Evolutionary conservation across 2,888 invertebrate species (phyloP), one percentile per base, ranked within the genome.

Genomic region (Ophraella communa): DNA sequence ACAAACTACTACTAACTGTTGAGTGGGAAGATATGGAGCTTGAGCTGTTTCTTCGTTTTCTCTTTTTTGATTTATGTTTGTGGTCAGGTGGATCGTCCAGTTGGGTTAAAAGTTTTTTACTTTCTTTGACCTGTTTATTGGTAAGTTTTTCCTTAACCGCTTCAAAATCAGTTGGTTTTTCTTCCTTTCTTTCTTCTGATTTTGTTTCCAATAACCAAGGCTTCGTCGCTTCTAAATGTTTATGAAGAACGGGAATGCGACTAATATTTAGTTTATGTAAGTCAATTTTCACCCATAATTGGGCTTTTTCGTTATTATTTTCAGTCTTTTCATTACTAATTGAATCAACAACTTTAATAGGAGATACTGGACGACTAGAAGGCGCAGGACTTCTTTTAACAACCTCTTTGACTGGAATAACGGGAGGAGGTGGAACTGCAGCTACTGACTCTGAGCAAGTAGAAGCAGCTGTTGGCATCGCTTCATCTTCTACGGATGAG

Each of bases 211-310:
- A 21, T 52, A 70, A 62, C 71, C 66, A 71, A 21, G 71, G 73
- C 53, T 68, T 70, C 42, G 59, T 67, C 5, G 54, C 53, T 51
- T 75, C 74, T 23, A 76, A 47, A 20, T 69, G 70, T 64, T 67
- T 69, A 62, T 66, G 73, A 47, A 78, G 58, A 42, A 59, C 64
- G 45, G 74, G 71, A 54, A 74, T 71, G 18, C 60, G 78, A 65
- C 73, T 80, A 14, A 85, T 75, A 62, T 85, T 84, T 45, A 87
- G 77, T 39, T 80, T 80, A 68, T 83, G 83, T 59, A 77, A 63
- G 44, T 74, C 73, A 54, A 79, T 79, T 44, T 71, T 74, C 17
- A 79, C 75, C 67, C 71, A 61, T 35, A 66, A 30, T 55, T 62
- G 44, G 18, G 55, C 5, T 53, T 56, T 60, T n/a, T 63, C 60